phyloP scores from a whole-genome alignment of 2,113 vertebrate genomes.

The Peromyscus leucopus region DNA sequence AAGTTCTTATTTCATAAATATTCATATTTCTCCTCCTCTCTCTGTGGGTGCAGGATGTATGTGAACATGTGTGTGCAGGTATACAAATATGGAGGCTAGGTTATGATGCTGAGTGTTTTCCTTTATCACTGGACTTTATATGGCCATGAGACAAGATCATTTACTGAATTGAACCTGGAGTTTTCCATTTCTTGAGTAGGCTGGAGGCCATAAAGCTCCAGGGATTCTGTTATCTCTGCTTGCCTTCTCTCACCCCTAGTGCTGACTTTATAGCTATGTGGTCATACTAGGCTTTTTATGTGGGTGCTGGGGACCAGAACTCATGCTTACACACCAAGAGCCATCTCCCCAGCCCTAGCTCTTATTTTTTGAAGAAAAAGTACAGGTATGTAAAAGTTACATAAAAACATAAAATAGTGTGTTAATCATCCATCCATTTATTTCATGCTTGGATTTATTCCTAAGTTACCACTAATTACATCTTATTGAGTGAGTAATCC shows the following conservation, averaged over 20 bases:
- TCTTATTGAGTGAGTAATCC: not conserved
- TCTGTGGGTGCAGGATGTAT: not conserved
- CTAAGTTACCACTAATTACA: slow-evolving; percentile 14
- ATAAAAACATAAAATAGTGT: not conserved
- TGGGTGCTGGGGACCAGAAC: not conserved
- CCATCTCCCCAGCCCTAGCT: not conserved
- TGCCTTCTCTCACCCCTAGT: not conserved
- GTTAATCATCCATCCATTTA: not conserved
- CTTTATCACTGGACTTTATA: not conserved
- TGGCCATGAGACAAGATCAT: not conserved
- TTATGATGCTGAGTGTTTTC: not conserved
- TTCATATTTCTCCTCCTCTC: not conserved
- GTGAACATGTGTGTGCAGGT: not conserved
- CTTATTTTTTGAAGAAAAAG: slow-evolving; percentile 13
- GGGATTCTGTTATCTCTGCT: too few species aligned
- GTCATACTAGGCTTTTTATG: not conserved
- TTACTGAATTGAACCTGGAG: not conserved
- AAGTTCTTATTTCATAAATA: not conserved
- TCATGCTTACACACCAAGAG: not conserved
- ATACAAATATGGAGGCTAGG: not conserved
- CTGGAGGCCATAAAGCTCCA: not conserved
- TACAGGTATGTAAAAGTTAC: not conserved
- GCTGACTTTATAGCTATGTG: not conserved
- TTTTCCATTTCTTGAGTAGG: not conserved
- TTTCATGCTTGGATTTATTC: not conserved